These are phyloP conservation scores for Amblyjoppa fuscipennis DNA, from an alignment of 2,888 invertebrate species.

Conservation along the genomic window DNA sequence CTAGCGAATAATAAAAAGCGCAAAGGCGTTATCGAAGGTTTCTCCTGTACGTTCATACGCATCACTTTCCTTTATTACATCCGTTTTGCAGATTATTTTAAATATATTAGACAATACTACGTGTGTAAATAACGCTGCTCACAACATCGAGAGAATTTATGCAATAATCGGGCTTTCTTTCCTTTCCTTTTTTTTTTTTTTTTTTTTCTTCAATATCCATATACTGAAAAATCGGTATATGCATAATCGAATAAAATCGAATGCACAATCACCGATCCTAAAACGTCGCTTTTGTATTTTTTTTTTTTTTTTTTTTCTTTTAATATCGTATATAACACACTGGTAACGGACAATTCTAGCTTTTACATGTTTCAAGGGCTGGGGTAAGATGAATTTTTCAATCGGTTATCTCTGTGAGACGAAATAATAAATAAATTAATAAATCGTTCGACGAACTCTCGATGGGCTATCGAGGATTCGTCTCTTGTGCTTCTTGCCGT, in stretches of 20 bases:
- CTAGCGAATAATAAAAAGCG: slow-evolving; percentile 5
- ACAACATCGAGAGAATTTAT: slow-evolving; percentile 77
- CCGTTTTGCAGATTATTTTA: slow-evolving; percentile 76
- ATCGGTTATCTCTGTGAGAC: not conserved
- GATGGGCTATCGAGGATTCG: slow-evolving; percentile 12
- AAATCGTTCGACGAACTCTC: not conserved
- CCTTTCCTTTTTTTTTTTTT: not conserved
- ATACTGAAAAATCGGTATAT: slow-evolving; percentile 47
- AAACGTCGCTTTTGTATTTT: slow-evolving; percentile 10
- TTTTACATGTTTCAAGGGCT: slow-evolving; percentile 37
- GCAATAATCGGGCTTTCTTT: slow-evolving; percentile 36
- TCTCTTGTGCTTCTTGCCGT: slow-evolving; percentile 33
- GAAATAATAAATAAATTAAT: slow-evolving; percentile 6
- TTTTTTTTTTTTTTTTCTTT: slow-evolving; percentile 8
- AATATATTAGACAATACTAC: slow-evolving; percentile 80
- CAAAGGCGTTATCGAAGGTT: not conserved
- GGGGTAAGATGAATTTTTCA: slow-evolving; percentile 22
- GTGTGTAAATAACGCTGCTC: slow-evolving; percentile 78
- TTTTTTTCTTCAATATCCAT: slow-evolving; percentile 23
- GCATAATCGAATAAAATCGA: not conserved
- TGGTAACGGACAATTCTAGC: slow-evolving; percentile 57
- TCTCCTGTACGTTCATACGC: slow-evolving; percentile 47
- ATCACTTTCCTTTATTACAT: slow-evolving; percentile 80
- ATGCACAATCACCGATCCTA: slow-evolving; percentile 33
- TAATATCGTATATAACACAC: slow-evolving; percentile 45